Evolutionary conservation across 1,140 invertebrate species (phyloP), one percentile per base, ranked within the genome.

Genomic region (Subanguina moxae): DNA sequence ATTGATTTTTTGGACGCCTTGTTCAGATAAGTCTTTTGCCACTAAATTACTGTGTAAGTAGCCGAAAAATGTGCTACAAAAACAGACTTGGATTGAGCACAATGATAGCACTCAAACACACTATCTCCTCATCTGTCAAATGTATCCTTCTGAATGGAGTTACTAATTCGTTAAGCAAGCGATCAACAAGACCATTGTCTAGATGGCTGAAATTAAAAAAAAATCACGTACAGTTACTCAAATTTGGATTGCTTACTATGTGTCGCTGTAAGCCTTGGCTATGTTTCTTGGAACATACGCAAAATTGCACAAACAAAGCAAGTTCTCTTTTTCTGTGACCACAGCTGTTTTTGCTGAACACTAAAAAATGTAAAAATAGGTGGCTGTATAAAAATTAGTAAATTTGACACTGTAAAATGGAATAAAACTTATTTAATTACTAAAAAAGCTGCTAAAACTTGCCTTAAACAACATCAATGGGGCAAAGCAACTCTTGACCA

Each of bases 221-320:
- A 32, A 11, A 56, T 30, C 32, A 30, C 71, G 17, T 25, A 15
- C 23, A 23, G 30, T 30, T 19, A 1, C 15, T 52, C 28, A 45
- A 13, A 58, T 58, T 3, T 27, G 38, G 17, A 43, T 71, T 42
- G 67, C 77, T 68, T n/a, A 80, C 78, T 83, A 80, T 8, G 81
- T 59, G 65, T 80, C 78, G 58, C 23, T 65, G 57, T 76, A 80
- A 13, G 69, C 72, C 38, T 73, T 81, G 25, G 71, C 70, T 21
- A 80, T 80, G 56, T 80, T 73, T 43, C 81, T 30, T 17, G 78
- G 78, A 17, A 80, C 80, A 71, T 80, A 80, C 13, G 82, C 73
- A 68, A 82, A 80, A 65, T 80, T 80, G 62, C 78, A 83, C 13
- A 80, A 62, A 59, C 78, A 80, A 7, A 80, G 62, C 48, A 80